Base-by-base conservation (phyloP, 2,888 invertebrate species). In the Cistogaster globosa region DNA sequence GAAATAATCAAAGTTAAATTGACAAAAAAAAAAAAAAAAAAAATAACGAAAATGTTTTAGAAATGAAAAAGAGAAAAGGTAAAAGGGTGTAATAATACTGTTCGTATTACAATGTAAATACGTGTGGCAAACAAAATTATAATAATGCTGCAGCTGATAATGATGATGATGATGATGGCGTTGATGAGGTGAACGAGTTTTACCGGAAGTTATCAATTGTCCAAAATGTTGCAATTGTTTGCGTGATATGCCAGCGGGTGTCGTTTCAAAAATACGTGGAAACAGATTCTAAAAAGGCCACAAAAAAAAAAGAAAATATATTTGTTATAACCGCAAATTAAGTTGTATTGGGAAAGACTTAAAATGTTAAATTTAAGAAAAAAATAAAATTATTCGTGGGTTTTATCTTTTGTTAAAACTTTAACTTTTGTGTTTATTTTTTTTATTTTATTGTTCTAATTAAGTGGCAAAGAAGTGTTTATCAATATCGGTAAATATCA, bases 151-250 rank as follows among this genome's bases (percentile, higher is more conserved):
- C 57, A 57, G 55, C 14, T 58, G 38, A 18, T 63, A 5, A 12
- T 14, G 53, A 26, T 71, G 71, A 48, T 65, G 55, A 18, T 58
- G 42, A 32, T 8, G 53, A 4, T 68, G 45, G n/a, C 45, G 16
- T 16, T 14, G 74, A 65, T 76, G 65, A 71, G 57, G 48, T 69
- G 62, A 22, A 75, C 57, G 69, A 65, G 63, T 76, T 89, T 90
- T 88, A 91, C 91, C 92, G 77, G 91, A 90, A 87, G 88, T 90
- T 87, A 92, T 91, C 84, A 91, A 89, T 88, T 92, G 91, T 32
- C 90, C 90, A 74, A 91, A 92, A 85, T 91, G 91, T 87, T 89
- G 89, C 74, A 92, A 88, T 86, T 92, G 91, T 79, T 90, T 90
- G 58, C 89, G 89, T 38, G 91, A 92, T 74, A 91, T 90, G 81